Percentiles rank a stretch among this genome's conserved stretches.
phyloP scores from a whole-genome alignment of 2,797 vertebrate genomes.

The Schizopygopsis malacanthus region DNA sequence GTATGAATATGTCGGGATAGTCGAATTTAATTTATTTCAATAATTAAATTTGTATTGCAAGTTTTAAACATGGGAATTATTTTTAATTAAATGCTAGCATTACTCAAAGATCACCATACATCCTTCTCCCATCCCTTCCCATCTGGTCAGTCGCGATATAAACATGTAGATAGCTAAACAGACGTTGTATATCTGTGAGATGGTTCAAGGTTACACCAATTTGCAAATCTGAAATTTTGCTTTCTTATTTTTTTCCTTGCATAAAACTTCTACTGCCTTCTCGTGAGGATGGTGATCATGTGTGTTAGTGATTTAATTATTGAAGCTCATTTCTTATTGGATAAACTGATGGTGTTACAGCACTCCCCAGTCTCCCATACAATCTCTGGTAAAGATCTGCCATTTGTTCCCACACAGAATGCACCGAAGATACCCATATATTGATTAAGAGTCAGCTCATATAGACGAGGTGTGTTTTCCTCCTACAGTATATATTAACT shows the following conservation, averaged over 20 bases:
- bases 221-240: not conserved
- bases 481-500: not conserved
- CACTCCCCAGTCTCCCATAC: not conserved
- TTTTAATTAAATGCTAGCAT: not conserved
- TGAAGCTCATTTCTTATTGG: not conserved
- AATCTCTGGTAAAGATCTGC: conserved; percentile 11
- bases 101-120: not conserved
- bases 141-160: not conserved
- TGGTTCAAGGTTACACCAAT: not conserved
- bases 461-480: not conserved
- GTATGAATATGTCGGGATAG: not conserved
- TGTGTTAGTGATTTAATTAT: not conserved
- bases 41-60: not conserved
- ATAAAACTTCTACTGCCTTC: not conserved
- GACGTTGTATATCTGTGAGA: not conserved
- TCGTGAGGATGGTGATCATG: not conserved
- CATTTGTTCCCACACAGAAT: conserved; percentile 2
- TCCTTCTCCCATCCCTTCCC: not conserved
- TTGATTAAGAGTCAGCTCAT: not conserved
- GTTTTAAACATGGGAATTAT: not conserved
- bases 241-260: not conserved
- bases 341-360: not conserved
- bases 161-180: not conserved
- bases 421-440: not conserved
- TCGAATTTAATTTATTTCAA: not conserved